A percentile compares a stretch with the other conserved stretches of the same genome.
phyloP scores from a whole-genome alignment of 2,797 vertebrate genomes.

The Cynopterus sphinx region DNA sequence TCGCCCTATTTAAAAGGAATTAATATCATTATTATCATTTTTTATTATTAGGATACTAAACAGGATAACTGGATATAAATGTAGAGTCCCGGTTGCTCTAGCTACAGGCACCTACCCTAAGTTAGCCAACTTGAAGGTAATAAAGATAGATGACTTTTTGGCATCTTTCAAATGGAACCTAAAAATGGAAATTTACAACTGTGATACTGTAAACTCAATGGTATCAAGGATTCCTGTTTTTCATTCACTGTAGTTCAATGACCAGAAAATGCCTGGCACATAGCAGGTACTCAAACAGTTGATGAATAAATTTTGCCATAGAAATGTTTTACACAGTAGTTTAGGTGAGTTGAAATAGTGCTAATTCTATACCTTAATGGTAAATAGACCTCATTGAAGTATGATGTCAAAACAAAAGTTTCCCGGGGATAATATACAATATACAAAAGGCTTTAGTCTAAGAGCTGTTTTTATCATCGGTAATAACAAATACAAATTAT shows the following conservation, averaged over 20 bases:
- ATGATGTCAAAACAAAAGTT: background rate
- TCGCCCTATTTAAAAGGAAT: background rate
- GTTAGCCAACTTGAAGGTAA: background rate
- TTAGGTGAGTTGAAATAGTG: background rate
- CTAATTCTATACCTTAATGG: background rate
- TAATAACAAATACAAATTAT: background rate
- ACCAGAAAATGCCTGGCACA: background rate
- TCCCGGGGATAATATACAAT: background rate
- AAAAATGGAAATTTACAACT: background rate
- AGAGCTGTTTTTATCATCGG: background rate
- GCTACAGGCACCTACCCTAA: background rate
- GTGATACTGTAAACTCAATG: background rate
- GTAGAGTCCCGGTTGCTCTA: background rate
- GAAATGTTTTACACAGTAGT: constrained; percentile 15
- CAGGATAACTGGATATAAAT: background rate
- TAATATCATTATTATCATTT: background rate
- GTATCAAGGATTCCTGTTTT: background rate
- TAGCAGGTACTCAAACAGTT: background rate
- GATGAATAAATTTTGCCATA: background rate
- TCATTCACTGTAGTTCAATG: background rate
- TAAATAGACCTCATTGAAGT: background rate
- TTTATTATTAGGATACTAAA: background rate
- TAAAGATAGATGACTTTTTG: background rate
- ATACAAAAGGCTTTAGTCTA: background rate
- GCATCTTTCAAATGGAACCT: background rate